Evolutionary conservation across 2,888 invertebrate genomes (phyloP), one percentile per base, ranked within the genome.

Genomic region (Tyria jacobaeae): DNA sequence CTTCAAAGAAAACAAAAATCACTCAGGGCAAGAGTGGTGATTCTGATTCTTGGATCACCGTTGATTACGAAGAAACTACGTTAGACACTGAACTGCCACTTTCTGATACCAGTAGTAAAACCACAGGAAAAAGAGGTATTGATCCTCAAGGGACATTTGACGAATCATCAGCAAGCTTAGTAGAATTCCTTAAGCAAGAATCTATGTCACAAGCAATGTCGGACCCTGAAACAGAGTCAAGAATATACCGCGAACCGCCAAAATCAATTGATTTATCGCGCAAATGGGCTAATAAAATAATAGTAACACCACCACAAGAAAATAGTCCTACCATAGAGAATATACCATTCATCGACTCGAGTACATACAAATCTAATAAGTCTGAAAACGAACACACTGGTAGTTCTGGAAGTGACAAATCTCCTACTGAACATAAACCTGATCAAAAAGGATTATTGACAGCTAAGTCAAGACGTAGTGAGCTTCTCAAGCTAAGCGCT

Each of bases 21-120:
- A 73, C 76, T 39, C 94, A 95, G 3, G 95, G 95, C 64, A 91
- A 92, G 75, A 96, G 96, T 72, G 96, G 96, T 82, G 96, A 96
- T 79, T 96, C 96, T 0, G 95, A 95, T 1, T 96, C 96, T 1
- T 96, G 95, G 95, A 92, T 95, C 71, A 96, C 96, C 0, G 95
- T 95, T 3, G 96, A 96, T 75, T 95, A 95, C 80, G 96, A 96
- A 69, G 96, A 96, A 71, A 94, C 95, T n/a, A 95, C 94, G 0
- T 57, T 76, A 17, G 95, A 95, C 25, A 94, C 95, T 2, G 96
- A 96, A 73, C 90, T 95, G 7, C 88, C 85, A 10, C 68, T 89
- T 34, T 95, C 96, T 10, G 96, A 96, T 72, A 78, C 82, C 24
- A 88, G 87, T 56, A 81, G 76, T 51, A 86, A 75, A 68, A 84